A percentile compares a stretch with the other conserved stretches of the same genome.
phyloP scores from a whole-genome alignment of 30 jellyfish, hydroid and myxozoan genomes.

The Cassiopea andromeda region DNA sequence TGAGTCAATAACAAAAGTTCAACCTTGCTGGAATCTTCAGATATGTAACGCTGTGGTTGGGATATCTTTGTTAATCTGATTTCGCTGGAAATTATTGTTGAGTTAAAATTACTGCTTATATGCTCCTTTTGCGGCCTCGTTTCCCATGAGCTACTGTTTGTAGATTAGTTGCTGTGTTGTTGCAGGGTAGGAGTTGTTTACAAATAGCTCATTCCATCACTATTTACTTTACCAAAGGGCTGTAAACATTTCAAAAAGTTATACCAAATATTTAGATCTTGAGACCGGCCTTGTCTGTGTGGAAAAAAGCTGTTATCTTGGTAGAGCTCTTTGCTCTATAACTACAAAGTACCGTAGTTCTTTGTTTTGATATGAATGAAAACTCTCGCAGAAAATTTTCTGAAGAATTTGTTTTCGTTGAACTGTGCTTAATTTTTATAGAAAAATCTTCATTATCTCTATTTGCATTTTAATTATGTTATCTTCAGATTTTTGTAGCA shows the following conservation, averaged over 20 bases:
- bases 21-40: background rate
- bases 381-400: too few species aligned
- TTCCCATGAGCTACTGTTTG: background rate
- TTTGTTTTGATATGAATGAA: too few species aligned
- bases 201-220: background rate
- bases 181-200: background rate
- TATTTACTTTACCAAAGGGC: background rate
- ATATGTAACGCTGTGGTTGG: background rate
- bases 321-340: too few species aligned
- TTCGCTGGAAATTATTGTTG: background rate
- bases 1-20: background rate
- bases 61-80: constrained; percentile 10
- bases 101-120: constrained; percentile 6
- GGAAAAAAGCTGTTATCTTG: too few species aligned
- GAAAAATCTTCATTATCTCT: too few species aligned
- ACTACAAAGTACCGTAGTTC: too few species aligned
- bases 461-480: too few species aligned
- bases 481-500: too few species aligned
- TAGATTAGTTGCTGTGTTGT: background rate
- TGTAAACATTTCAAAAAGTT: background rate
- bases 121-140: constrained; percentile 17
- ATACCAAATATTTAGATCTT: too few species aligned
- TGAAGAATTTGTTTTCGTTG: too few species aligned
- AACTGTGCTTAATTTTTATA: too few species aligned
- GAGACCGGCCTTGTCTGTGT: too few species aligned